Evolutionary conservation across 2,113 vertebrate species (phyloP).

Genomic region (Psettodes erumei): DNA sequence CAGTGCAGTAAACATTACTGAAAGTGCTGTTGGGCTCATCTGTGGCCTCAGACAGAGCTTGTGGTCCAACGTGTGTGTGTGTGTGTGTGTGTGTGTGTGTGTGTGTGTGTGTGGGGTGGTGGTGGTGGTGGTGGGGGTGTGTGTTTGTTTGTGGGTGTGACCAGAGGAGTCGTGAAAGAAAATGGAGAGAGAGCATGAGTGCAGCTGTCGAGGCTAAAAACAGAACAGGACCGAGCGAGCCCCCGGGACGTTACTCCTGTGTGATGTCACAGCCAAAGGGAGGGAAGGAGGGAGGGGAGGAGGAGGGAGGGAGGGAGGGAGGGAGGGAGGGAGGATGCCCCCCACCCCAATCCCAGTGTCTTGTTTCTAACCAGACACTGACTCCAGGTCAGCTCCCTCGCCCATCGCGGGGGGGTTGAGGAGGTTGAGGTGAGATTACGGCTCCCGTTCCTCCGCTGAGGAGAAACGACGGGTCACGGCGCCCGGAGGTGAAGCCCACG

Average conservation of each 20-base stretch:
- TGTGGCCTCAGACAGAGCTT: too few species aligned
- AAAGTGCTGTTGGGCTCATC: too few species aligned
- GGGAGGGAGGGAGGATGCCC: too few species aligned
- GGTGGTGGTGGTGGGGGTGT: background rate
- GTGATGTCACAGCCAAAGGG: conserved; percentile 48
- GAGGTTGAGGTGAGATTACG: background rate
- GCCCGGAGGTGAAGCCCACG: too few species aligned
- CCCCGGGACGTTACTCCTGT: conserved; percentile 22
- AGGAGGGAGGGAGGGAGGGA: too few species aligned
- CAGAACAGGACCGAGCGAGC: conserved; percentile 18
- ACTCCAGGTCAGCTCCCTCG: conserved; percentile 7
- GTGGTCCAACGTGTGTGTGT: too few species aligned
- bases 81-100: conserved; percentile 31
- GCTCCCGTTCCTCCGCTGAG: background rate
- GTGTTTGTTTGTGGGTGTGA: background rate
- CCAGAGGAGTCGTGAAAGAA: conserved; percentile 20
- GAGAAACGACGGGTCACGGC: too few species aligned
- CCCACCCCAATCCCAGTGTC: too few species aligned
- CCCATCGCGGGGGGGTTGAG: too few species aligned
- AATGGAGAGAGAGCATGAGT: conserved; percentile 34
- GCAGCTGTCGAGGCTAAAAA: conserved; percentile 47
- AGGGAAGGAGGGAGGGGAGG: too few species aligned
- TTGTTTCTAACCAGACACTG: conserved; percentile 47
- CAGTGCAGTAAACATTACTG: too few species aligned
- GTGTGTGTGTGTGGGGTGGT: background rate